Conservation (phyloP, 2,888 invertebrate species). For the Deilephila porcellus region DNA sequence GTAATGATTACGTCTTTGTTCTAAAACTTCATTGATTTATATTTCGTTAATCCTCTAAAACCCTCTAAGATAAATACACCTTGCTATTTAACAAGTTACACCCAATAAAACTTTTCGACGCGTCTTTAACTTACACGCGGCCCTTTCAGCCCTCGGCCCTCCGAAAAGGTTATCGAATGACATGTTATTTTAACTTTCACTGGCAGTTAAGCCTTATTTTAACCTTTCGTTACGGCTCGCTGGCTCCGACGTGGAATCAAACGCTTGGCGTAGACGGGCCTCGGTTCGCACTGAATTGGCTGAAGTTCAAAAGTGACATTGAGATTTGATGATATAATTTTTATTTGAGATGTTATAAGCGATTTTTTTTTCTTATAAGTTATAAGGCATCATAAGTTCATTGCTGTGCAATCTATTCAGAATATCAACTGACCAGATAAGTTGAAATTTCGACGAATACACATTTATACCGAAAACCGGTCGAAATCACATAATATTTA, state of each 20-base stretch:
- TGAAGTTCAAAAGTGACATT: neutral
- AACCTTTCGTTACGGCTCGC: conserved; percentile 6
- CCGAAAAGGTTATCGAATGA: conserved; percentile 11
- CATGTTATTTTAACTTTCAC: conserved; percentile 26
- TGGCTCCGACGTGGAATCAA: conserved; percentile 11
- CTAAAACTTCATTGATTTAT: too few relatives aligned
- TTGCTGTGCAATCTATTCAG: too few relatives aligned
- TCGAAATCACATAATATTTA: too few relatives aligned
- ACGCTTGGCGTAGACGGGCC: neutral
- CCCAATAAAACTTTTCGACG: conserved; percentile 7
- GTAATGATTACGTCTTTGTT: too few relatives aligned
- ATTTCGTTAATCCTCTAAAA: too few relatives aligned
- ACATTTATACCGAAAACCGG: too few relatives aligned
- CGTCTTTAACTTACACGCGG: neutral
- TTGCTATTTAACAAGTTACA: neutral
- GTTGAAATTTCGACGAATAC: too few relatives aligned
- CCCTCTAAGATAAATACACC: neutral
- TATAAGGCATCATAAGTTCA: too few relatives aligned
- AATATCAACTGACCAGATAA: too few relatives aligned
- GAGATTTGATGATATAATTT: neutral
- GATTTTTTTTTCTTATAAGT: too few relatives aligned
- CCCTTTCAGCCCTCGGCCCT: neutral
- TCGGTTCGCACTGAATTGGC: neutral
- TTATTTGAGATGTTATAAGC: neutral
- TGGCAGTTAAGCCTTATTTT: conserved; percentile 13